Evolutionary conservation across 2,888 invertebrate species (phyloP).

Genomic region (Neoitamus cyanurus): DNA sequence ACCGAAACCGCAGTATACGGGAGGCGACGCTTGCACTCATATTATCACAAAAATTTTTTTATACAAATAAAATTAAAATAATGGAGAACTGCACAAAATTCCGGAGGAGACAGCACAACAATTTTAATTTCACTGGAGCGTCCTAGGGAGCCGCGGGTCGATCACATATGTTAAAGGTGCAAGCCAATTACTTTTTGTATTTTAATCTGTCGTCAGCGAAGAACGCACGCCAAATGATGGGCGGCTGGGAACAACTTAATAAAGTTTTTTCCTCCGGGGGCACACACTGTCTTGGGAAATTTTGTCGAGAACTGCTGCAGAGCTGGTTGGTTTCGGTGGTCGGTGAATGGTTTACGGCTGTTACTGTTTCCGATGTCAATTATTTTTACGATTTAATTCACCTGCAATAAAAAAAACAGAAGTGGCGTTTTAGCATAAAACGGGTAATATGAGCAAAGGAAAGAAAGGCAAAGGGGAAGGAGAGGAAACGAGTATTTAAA

Average conservation of each 20-base stretch:
- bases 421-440: slow-evolving; percentile 21
- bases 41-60: slow-evolving; percentile 26
- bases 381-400: slow-evolving; percentile 37
- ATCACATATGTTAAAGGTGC: neutral
- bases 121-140: neutral
- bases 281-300: slow-evolving; percentile 5
- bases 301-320: neutral
- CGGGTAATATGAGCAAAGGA: neutral
- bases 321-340: neutral
- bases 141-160: neutral
- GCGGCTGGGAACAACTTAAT: neutral
- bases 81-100: neutral
- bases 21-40: slow-evolving; percentile 3
- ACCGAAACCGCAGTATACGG: slow-evolving; percentile 17
- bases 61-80: neutral
- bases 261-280: neutral
- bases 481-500: neutral
- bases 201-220: neutral
- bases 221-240: neutral
- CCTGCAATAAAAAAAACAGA: slow-evolving; percentile 34
- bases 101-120: neutral
- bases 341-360: slow-evolving; percentile 9
- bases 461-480: neutral
- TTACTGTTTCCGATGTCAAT: slow-evolving; percentile 21
- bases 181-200: neutral